phyloP scores from a whole-genome alignment of 1,140 invertebrate genomes.

The Gerris buenoi region DNA sequence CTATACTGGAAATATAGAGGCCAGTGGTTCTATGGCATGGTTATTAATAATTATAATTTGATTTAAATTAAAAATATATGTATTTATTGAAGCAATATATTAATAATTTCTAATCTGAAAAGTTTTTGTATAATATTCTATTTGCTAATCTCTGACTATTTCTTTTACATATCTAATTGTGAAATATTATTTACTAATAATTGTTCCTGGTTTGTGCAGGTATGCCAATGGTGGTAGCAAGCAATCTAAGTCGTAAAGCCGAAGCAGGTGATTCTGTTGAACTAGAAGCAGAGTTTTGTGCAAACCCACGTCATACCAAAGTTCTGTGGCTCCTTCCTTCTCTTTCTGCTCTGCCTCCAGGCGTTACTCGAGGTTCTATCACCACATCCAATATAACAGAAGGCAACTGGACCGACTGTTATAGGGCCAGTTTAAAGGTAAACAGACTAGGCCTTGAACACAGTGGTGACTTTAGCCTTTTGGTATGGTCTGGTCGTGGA shows the following conservation, averaged over 20 bases:
- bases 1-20: no score
- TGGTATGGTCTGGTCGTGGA: constrained; percentile 19
- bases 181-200: no score
- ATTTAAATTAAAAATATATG: no score
- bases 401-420: constrained; percentile 19
- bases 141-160: no score
- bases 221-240: constrained; percentile 38
- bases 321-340: constrained; percentile 39
- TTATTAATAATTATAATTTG: no score
- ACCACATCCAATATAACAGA: constrained; percentile 37
- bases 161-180: no score
- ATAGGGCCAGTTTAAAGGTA: constrained; percentile 13
- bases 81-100: no score
- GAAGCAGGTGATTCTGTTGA: constrained; percentile 36
- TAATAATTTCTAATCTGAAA: no score
- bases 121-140: no score
- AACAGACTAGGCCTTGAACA: constrained; percentile 8
- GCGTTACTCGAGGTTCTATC: constrained; percentile 33
- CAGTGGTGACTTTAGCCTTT: constrained; percentile 18
- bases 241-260: constrained; percentile 35
- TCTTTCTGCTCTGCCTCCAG: constrained; percentile 36
- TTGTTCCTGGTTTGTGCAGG: no score
- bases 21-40: no score
- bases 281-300: constrained; percentile 40
- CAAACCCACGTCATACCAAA: constrained; percentile 37